Conservation (phyloP, 1,140 invertebrate genomes). For the Pantala flavescens region DNA sequence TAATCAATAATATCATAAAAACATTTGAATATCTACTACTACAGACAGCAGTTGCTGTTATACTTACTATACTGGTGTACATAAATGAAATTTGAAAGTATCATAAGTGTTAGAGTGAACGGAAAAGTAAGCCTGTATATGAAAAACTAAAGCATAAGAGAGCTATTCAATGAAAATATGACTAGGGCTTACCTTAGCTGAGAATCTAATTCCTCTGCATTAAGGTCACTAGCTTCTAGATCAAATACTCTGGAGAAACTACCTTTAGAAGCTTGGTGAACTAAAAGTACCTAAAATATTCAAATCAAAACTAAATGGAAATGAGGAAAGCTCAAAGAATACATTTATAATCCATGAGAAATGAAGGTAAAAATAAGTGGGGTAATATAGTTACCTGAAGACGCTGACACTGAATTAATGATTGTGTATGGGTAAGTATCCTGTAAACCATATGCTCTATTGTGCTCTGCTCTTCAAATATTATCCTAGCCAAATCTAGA, state of each 20-base stretch:
- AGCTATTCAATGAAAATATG: too few relatives aligned
- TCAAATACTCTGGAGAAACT: constrained; percentile 83
- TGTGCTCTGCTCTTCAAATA: constrained; percentile 94
- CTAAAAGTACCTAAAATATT: constrained; percentile 58
- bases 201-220: constrained; percentile 60
- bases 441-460: constrained; percentile 90
- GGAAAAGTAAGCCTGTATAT: too few relatives aligned
- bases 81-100: too few relatives aligned
- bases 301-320: not conserved
- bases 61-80: too few relatives aligned
- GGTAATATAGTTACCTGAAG: constrained; percentile 56
- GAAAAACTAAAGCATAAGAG: too few relatives aligned
- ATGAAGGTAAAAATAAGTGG: not conserved
- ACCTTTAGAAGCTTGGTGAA: constrained; percentile 78
- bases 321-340: not conserved
- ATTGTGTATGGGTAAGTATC: constrained; percentile 89
- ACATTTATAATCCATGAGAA: not conserved
- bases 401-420: constrained; percentile 83
- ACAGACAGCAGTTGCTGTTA: too few relatives aligned
- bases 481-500: constrained; percentile 85
- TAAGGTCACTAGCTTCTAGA: constrained; percentile 69
- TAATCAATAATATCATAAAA: too few relatives aligned
- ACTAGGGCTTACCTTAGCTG: constrained; percentile 50
- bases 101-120: too few relatives aligned
- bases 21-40: too few relatives aligned